Percentiles rank a stretch among this genome's conserved stretches.
phyloP scores from a whole-genome alignment of 1,140 invertebrate genomes.

The Ips nitidus region DNA sequence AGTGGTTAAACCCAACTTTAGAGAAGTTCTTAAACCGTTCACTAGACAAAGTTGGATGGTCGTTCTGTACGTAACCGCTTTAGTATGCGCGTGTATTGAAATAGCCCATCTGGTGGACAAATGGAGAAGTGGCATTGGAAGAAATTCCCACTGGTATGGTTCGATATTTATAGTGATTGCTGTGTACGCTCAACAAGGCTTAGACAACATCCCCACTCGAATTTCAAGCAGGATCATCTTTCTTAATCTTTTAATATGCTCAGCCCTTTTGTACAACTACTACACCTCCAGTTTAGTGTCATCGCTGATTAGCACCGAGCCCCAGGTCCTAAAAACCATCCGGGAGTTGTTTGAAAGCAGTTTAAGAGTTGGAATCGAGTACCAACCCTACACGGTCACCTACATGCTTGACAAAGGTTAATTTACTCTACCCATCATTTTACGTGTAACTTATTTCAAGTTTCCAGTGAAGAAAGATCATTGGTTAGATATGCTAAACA shows the following conservation, averaged over 20 bases:
- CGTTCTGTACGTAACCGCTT: slow-evolving; percentile 7
- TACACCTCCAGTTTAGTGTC: slow-evolving; percentile 52
- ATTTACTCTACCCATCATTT: background rate
- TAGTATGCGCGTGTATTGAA: slow-evolving; percentile 37
- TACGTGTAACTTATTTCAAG: background rate
- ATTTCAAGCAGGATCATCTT: slow-evolving; percentile 45
- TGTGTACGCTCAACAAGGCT: slow-evolving; percentile 37
- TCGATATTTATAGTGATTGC: slow-evolving; percentile 36
- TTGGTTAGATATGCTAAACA: slow-evolving; percentile 24
- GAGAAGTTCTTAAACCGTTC: slow-evolving; percentile 43
- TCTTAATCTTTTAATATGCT: slow-evolving; percentile 46
- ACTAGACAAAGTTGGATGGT: slow-evolving; percentile 32
- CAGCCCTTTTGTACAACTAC: slow-evolving; percentile 50
- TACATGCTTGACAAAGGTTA: slow-evolving; percentile 37
- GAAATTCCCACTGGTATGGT: background rate
- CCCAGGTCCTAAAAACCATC: slow-evolving; percentile 38
- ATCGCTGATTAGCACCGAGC: slow-evolving; percentile 44
- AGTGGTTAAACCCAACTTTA: slow-evolving; percentile 27
- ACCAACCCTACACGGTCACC: slow-evolving; percentile 40
- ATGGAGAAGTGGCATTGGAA: no score
- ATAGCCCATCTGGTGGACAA: slow-evolving; percentile 24
- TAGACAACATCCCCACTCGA: slow-evolving; percentile 33
- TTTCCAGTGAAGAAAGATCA: slow-evolving; percentile 26
- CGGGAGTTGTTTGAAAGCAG: slow-evolving; percentile 42
- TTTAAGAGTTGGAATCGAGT: slow-evolving; percentile 41